These are phyloP conservation scores for Chaenodraco wilsoni DNA, from an alignment of 2,797 vertebrate species.

Conservation along the genomic window DNA sequence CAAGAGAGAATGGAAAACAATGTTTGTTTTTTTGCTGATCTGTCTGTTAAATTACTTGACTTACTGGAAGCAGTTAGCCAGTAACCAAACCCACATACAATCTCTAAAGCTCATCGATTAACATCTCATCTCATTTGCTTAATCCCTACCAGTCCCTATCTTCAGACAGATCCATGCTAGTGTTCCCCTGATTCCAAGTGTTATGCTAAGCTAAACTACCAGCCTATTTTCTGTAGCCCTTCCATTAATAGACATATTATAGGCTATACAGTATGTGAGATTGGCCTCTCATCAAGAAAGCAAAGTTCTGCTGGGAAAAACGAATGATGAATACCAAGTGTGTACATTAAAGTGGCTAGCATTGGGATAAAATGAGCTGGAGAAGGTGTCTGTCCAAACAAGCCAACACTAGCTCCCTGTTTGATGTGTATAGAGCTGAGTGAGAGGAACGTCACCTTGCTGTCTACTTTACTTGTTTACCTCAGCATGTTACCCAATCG, in stretches of 20 bases:
- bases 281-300: neutral
- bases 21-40: neutral
- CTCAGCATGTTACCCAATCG: conserved; percentile 42
- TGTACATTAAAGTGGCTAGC: conserved; percentile 17
- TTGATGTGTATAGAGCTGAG: conserved; percentile 54
- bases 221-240: neutral
- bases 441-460: conserved; percentile 66
- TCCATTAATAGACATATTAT: neutral
- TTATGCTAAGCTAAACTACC: neutral
- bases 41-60: neutral
- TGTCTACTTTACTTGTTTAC: conserved; percentile 68
- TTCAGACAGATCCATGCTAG: neutral
- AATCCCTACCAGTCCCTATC: neutral
- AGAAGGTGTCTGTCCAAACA: conserved; percentile 60
- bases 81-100: neutral
- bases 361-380: conserved; percentile 33
- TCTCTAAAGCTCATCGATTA: neutral
- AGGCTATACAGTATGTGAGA: neutral
- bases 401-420: conserved; percentile 51
- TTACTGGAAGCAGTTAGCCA: neutral
- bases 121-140: neutral
- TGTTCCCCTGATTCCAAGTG: too few species aligned
- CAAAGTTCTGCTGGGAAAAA: neutral
- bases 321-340: neutral
- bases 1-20: neutral